Percentiles rank a stretch among this genome's conserved stretches.
Conservation (phyloP, 2,888 invertebrate genomes). For the Abrostola tripartita region DNA sequence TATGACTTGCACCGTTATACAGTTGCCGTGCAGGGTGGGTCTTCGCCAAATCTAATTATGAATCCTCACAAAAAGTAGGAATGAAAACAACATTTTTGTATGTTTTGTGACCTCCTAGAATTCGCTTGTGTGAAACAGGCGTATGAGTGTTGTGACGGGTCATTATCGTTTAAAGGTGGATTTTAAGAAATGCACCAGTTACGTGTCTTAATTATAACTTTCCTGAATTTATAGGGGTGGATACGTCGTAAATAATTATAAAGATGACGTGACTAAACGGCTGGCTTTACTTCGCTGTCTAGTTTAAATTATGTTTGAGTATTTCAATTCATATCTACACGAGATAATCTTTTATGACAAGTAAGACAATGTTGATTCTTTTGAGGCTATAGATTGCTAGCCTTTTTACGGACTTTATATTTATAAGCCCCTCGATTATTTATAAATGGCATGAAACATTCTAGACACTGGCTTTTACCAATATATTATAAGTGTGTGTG, state of each 20-base stretch:
- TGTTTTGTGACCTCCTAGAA: conserved; percentile 68
- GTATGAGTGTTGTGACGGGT: conserved; percentile 57
- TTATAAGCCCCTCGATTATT: too few relatives aligned
- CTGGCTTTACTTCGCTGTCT: not conserved
- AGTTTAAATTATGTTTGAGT: too few relatives aligned
- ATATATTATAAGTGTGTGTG: too few relatives aligned
- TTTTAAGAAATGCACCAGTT: conserved; percentile 5
- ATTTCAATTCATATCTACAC: too few relatives aligned
- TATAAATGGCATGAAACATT: too few relatives aligned
- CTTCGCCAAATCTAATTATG: conserved; percentile 87
- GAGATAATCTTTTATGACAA: too few relatives aligned
- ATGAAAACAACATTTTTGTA: conserved; percentile 74
- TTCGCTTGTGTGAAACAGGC: conserved; percentile 67
- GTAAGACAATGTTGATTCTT: too few relatives aligned
- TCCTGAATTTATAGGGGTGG: not conserved
- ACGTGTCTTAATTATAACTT: conserved; percentile 22
- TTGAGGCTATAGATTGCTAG: too few relatives aligned
- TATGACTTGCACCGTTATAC: conserved; percentile 61
- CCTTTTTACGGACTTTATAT: too few relatives aligned
- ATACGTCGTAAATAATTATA: not conserved
- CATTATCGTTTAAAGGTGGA: conserved; percentile 48
- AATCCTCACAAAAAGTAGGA: conserved; percentile 75
- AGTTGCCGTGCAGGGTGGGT: conserved; percentile 74
- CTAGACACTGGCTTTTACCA: too few relatives aligned
- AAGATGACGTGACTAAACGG: not conserved